Evolutionary conservation across 2,888 invertebrate genomes (phyloP).

Genomic region (Omphaloscelis lunosa): DNA sequence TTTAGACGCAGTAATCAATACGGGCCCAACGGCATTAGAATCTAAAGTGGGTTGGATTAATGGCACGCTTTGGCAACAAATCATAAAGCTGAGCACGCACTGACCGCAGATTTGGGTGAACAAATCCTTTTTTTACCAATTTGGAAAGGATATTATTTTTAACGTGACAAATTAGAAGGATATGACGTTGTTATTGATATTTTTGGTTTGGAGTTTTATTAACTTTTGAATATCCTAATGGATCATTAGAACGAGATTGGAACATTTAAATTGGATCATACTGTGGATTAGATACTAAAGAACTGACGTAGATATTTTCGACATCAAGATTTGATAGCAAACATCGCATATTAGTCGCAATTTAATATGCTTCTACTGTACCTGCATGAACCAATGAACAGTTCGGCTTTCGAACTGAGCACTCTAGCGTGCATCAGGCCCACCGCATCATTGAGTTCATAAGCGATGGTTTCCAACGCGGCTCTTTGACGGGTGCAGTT

Average conservation of each 20-base stretch:
- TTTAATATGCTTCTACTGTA: background rate
- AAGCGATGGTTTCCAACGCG: too few species aligned
- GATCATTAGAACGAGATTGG: background rate
- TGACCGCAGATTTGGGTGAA: background rate
- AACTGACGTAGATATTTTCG: background rate
- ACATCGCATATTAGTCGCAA: background rate
- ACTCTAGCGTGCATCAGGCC: too few species aligned
- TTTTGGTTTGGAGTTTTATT: background rate
- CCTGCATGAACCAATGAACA: too few species aligned
- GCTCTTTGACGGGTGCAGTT: too few species aligned
- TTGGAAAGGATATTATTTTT: slow-evolving; percentile 11
- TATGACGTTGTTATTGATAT: background rate
- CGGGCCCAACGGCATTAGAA: slow-evolving; percentile 24
- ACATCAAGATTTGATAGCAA: background rate
- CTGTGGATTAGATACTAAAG: background rate
- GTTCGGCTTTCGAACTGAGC: too few species aligned
- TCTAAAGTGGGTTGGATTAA: slow-evolving; percentile 38
- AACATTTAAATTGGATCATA: background rate
- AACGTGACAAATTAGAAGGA: slow-evolving; percentile 12
- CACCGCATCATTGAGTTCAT: too few species aligned
- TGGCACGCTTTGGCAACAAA: slow-evolving; percentile 23
- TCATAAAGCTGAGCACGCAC: slow-evolving; percentile 48
- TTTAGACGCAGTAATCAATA: slow-evolving; percentile 40
- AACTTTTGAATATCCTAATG: background rate
- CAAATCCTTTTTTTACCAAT: slow-evolving; percentile 33